Evolutionary conservation across 2,888 invertebrate genomes (phyloP).

Genomic region (Unio delphinus): DNA sequence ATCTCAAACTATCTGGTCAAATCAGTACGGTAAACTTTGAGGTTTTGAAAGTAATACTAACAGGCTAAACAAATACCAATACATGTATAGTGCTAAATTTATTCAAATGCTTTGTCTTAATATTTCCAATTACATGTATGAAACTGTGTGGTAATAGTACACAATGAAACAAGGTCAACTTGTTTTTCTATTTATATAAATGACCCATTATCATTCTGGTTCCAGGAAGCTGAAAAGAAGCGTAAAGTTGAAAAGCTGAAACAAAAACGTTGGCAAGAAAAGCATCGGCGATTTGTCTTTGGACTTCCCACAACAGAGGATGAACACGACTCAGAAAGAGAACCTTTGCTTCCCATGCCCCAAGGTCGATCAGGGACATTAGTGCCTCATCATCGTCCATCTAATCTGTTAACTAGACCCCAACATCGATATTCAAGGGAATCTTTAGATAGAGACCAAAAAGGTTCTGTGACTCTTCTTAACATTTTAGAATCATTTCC

Average conservation of each 20-base stretch:
- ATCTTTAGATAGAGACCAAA: slow-evolving; percentile 31
- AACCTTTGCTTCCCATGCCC: slow-evolving; percentile 38
- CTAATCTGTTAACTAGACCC: slow-evolving; percentile 22
- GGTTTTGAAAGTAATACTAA: too few species aligned
- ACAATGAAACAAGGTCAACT: too few species aligned
- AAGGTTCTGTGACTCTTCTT: slow-evolving; percentile 25
- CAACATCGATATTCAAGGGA: slow-evolving; percentile 17
- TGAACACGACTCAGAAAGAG: slow-evolving; percentile 43
- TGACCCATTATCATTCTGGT: not conserved
- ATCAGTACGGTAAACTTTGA: too few species aligned
- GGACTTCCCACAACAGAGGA: slow-evolving; percentile 48
- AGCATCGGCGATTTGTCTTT: slow-evolving; percentile 59
- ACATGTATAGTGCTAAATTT: too few species aligned
- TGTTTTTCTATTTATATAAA: too few species aligned
- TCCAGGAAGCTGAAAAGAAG: slow-evolving; percentile 63
- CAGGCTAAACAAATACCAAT: too few species aligned
- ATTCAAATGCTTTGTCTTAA: too few species aligned
- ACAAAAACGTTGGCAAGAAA: slow-evolving; percentile 65
- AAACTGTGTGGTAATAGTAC: too few species aligned
- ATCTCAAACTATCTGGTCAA: too few species aligned
- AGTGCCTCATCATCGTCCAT: slow-evolving; percentile 22
- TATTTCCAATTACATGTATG: too few species aligned
- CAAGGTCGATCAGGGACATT: slow-evolving; percentile 16
- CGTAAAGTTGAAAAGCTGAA: slow-evolving; percentile 62
- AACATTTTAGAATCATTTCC: slow-evolving; percentile 37